A percentile compares a stretch with the other conserved stretches of the same genome.
Conservation (phyloP, 1,140 invertebrate genomes). For the Bombus cullumanus region DNA sequence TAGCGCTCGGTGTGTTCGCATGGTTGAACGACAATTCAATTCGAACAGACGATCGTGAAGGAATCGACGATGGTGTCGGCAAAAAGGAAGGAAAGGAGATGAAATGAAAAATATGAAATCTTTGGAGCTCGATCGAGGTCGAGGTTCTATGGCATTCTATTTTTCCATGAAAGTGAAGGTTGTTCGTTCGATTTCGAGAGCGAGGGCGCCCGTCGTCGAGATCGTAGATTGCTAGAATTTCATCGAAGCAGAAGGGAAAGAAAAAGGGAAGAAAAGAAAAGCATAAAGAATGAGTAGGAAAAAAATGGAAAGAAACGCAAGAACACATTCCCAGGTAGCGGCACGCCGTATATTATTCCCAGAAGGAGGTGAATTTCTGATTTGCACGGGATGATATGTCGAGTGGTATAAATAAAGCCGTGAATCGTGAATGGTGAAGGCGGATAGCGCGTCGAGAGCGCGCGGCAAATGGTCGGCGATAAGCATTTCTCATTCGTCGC, state of each 20-base stretch:
- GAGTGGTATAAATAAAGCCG: conserved; percentile 30
- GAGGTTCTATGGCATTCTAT: conserved; percentile 7
- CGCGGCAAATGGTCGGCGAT: conserved; percentile 68
- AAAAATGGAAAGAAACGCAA: neutral
- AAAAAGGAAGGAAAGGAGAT: neutral
- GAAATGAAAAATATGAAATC: neutral
- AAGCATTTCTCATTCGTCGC: conserved; percentile 71
- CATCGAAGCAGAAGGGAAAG: conserved; percentile 31
- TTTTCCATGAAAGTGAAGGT: conserved; percentile 31
- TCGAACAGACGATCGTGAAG: conserved; percentile 26
- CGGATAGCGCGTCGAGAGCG: conserved; percentile 66
- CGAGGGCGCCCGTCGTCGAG: conserved; percentile 63
- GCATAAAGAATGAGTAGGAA: neutral
- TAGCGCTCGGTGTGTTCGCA: conserved; percentile 45
- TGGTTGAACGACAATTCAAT: conserved; percentile 18
- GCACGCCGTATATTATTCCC: conserved; percentile 66
- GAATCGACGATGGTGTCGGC: conserved; percentile 21
- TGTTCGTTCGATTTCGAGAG: conserved; percentile 32
- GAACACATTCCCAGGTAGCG: conserved; percentile 72
- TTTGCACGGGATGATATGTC: conserved; percentile 54
- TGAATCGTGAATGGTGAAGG: conserved; percentile 52
- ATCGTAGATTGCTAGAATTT: conserved; percentile 55
- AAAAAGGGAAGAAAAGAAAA: neutral
- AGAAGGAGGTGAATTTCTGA: conserved; percentile 66
- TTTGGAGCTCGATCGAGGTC: conserved; percentile 33